phyloP scores from a whole-genome alignment of 2,888 invertebrate genomes.

The Patella caerulea region DNA sequence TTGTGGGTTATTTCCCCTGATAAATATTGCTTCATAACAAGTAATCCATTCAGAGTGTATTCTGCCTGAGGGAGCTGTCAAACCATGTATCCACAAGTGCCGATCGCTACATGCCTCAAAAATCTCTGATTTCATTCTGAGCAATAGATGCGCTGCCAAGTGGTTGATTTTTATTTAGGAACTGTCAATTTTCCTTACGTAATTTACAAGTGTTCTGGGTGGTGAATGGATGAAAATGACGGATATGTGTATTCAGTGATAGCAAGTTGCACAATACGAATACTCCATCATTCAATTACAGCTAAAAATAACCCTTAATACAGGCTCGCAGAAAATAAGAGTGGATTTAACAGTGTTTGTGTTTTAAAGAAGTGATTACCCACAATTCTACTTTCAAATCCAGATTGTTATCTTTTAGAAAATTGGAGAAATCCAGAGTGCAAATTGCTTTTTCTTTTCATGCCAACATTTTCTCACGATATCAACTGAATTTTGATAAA shows the following conservation, averaged over 20 bases:
- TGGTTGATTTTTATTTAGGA: constrained; percentile 6
- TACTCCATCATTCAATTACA: constrained; percentile 7
- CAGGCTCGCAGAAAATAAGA: neutral
- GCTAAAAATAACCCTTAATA: neutral
- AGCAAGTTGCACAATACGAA: constrained; percentile 6
- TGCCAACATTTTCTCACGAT: too few relatives aligned
- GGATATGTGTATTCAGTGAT: neutral
- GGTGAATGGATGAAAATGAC: constrained; percentile 9
- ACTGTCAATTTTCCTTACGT: constrained; percentile 10
- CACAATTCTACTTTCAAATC: too few relatives aligned
- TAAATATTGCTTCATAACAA: constrained; percentile 8
- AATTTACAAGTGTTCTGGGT: constrained; percentile 2
- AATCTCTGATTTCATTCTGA: constrained; percentile 9
- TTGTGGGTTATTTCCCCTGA: constrained; percentile 9
- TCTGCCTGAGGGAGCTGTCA: neutral
- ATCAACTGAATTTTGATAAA: too few relatives aligned
- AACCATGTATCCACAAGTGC: constrained; percentile 8
- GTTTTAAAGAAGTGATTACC: neutral
- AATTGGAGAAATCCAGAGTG: too few relatives aligned
- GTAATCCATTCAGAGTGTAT: constrained; percentile 9
- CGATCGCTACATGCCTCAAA: constrained; percentile 8
- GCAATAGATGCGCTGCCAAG: constrained; percentile 3
- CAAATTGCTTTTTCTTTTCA: too few relatives aligned
- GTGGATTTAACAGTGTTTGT: constrained; percentile 1
- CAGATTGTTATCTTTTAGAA: constrained; percentile 5